Percentiles rank a stretch among this genome's conserved stretches.
Conservation (phyloP, 2,888 invertebrate genomes). For the Caenorhabditis wallacei region DNA sequence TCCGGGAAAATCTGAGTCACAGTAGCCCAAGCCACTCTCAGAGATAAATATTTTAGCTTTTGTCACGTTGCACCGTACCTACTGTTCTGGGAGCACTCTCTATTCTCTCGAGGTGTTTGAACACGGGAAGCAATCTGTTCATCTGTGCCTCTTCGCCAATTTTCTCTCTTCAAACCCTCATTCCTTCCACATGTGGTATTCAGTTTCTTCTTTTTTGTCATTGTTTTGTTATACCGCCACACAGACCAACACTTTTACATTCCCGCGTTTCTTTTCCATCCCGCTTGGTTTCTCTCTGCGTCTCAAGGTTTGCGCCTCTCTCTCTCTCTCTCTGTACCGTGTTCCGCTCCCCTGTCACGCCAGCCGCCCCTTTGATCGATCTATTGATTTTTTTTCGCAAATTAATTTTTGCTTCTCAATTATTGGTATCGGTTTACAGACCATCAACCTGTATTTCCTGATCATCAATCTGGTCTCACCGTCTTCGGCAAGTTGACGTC, state of each 20-base stretch:
- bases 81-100: slow-evolving; percentile 36
- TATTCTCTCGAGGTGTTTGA: slow-evolving; percentile 44
- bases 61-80: slow-evolving; percentile 60
- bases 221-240: slow-evolving; percentile 50
- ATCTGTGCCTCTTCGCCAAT: slow-evolving; percentile 29
- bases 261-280: slow-evolving; percentile 43
- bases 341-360: slow-evolving; percentile 49
- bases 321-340: too few relatives aligned
- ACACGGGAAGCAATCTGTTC: slow-evolving; percentile 54
- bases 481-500: slow-evolving; percentile 47
- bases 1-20: background rate
- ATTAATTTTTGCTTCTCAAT: background rate
- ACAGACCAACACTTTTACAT: slow-evolving; percentile 59
- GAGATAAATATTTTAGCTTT: slow-evolving; percentile 56
- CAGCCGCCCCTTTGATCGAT: slow-evolving; percentile 21
- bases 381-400: slow-evolving; percentile 10
- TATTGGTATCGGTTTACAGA: slow-evolving; percentile 31
- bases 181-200: slow-evolving; percentile 51
- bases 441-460: slow-evolving; percentile 38
- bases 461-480: slow-evolving; percentile 31
- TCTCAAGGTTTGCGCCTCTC: slow-evolving; percentile 36
- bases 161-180: slow-evolving; percentile 7
- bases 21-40: background rate
- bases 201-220: slow-evolving; percentile 61
- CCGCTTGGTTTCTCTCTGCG: slow-evolving; percentile 51